Percentiles rank a stretch among this genome's conserved stretches.
phyloP scores from a whole-genome alignment of 2,113 vertebrate genomes.

The Macrotus californicus region DNA sequence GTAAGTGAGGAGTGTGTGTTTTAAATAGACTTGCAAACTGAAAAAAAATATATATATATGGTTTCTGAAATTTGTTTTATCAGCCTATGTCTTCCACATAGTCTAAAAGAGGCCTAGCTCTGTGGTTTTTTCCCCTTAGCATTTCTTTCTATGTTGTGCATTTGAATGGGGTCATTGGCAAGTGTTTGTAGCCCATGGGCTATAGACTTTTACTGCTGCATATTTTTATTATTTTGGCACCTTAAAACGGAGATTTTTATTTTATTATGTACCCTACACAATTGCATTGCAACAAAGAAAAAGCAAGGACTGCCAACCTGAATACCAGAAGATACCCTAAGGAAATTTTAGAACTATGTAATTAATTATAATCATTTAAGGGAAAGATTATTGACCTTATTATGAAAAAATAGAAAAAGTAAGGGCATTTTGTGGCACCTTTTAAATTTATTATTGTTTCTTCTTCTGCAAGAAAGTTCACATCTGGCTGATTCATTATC shows the following conservation, averaged over 20 bases:
- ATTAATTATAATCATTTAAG: neutral
- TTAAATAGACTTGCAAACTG: neutral
- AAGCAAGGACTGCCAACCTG: neutral
- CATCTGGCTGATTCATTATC: neutral
- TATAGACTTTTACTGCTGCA: neutral
- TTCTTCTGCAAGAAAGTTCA: neutral
- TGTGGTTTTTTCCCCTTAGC: neutral
- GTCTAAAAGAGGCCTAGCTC: neutral
- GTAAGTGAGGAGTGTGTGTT: neutral
- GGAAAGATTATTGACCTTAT: neutral
- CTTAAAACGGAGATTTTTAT: neutral
- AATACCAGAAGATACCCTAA: neutral
- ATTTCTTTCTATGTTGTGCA: neutral
- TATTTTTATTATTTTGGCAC: neutral
- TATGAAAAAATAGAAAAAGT: slow-evolving; percentile 33
- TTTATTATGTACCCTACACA: neutral
- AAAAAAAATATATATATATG: neutral
- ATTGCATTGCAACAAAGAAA: slow-evolving; percentile 1
- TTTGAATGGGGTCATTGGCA: neutral
- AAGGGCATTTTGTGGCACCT: neutral
- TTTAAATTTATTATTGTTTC: neutral
- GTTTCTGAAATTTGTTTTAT: neutral
- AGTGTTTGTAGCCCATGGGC: neutral
- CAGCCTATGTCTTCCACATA: neutral
- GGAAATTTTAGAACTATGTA: neutral